Evolutionary conservation across 2,888 invertebrate species (phyloP).

Genomic region (Dendrolimus pini): DNA sequence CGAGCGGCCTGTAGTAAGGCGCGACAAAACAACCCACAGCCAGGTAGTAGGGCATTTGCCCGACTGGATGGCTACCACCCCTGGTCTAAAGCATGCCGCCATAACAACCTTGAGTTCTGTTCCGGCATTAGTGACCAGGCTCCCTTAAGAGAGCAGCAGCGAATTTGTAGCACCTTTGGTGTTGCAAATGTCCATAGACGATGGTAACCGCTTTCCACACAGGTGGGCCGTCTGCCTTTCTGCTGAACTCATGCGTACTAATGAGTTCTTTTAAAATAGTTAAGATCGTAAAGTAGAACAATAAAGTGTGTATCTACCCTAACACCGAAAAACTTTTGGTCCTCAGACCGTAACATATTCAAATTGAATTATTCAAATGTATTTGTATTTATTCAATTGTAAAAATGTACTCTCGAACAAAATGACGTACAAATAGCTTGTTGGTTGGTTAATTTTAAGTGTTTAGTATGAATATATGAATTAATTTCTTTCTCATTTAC

Average conservation of each 20-base stretch:
- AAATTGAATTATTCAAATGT: neutral
- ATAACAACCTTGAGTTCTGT: no score
- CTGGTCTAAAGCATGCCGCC: no score
- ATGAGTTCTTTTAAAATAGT: neutral
- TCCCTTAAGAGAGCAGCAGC: neutral
- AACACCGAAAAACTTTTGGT: conserved; percentile 4
- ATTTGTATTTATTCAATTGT: neutral
- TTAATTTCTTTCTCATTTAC: neutral
- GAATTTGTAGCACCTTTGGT: neutral
- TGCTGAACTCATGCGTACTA: neutral
- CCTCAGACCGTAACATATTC: neutral
- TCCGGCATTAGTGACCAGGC: no score
- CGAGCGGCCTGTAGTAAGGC: no score
- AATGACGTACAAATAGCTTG: neutral
- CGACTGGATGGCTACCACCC: no score
- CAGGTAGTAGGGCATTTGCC: no score
- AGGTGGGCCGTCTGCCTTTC: neutral
- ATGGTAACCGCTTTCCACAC: neutral
- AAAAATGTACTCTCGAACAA: neutral
- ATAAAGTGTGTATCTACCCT: neutral
- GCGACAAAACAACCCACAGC: no score
- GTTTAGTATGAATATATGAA: neutral
- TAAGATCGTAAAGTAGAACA: neutral
- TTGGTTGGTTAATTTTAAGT: neutral
- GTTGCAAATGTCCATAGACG: neutral